Evolutionary conservation across 2,113 vertebrate genomes (phyloP), one percentile per base, ranked within the genome.

Genomic region (Aphelocoma coerulescens): DNA sequence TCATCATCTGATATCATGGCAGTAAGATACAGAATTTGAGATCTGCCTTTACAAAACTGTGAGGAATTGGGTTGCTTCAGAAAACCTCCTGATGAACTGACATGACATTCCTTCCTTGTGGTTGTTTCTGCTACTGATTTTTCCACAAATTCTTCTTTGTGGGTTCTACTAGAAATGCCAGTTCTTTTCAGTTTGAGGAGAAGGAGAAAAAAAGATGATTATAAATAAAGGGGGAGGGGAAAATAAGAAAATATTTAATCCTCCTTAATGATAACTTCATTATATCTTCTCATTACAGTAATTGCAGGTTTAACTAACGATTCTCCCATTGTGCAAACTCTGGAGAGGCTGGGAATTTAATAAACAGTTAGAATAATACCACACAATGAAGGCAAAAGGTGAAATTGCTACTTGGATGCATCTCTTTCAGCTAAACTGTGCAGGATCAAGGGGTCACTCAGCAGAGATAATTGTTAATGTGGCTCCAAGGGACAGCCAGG

Each of bases 391-490:
- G 43, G 93, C 58, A 91, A 97, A 97, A 97, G 95, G 86, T 96
- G 95, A 96, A 97, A 97, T 93, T 94, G 89, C 93, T 85, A 52
- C 79, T 96, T 84, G 87, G 83, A 97, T 97, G 85, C 73, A 91
- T 83, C 84, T 91, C 91, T 85, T 88, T 96, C 90, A 90, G 83
- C 77, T 91, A 91, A 96, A 95, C 81, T 92, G 93, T 95, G 88
- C 11, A 49, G 81, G 89, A 90, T 91, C 94, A 91, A 81, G 88
- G 54, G 97, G 96, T 96, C 91, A 95, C n/a, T 61, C 62, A 92
- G 88, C 92, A 96, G 93, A 96, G 94, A 97, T 97, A 97, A 98
- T 97, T 97, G 95, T 80, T 97, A 97, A 97, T 97, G 97, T 97
- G 94, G 55, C 79, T 75, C 55, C 5, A 5, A 77, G 91, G 92